phyloP scores from a whole-genome alignment of 1,140 invertebrate species.

The Heterodera schachtii region DNA sequence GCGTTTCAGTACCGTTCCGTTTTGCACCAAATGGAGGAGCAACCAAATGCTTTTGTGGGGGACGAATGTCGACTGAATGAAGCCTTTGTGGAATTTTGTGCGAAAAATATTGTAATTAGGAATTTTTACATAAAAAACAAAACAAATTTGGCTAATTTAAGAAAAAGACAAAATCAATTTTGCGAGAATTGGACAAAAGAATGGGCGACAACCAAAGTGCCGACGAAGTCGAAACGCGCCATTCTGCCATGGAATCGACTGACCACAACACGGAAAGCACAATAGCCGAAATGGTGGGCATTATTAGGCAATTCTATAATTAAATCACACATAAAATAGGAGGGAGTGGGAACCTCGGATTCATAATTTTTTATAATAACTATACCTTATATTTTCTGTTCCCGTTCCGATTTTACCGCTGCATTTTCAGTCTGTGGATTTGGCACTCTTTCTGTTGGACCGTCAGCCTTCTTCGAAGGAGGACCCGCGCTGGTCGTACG shows the following conservation, averaged over 20 bases:
- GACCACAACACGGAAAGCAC: background rate
- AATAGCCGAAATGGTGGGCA: background rate
- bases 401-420: too few relatives aligned
- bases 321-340: too few relatives aligned
- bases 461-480: slow-evolving; percentile 17
- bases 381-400: too few relatives aligned
- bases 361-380: too few relatives aligned
- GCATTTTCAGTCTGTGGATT: slow-evolving; percentile 15
- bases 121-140: background rate
- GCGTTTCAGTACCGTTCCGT: slow-evolving; percentile 16
- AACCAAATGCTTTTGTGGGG: slow-evolving; percentile 3
- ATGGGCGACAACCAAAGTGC: background rate
- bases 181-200: slow-evolving; percentile 15
- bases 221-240: background rate
- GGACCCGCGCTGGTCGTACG: slow-evolving; percentile 20
- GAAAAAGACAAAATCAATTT: slow-evolving; percentile 20
- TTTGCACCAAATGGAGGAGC: slow-evolving; percentile 19
- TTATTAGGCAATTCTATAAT: too few relatives aligned
- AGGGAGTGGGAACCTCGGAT: too few relatives aligned
- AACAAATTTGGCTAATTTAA: background rate
- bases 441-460: slow-evolving; percentile 25
- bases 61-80: slow-evolving; percentile 20
- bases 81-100: slow-evolving; percentile 30
- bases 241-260: background rate
- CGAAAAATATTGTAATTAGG: slow-evolving; percentile 3